These are phyloP conservation scores for Phylloscopus collybita DNA, from an alignment of 2,797 vertebrate genomes.

Conservation along the genomic window DNA sequence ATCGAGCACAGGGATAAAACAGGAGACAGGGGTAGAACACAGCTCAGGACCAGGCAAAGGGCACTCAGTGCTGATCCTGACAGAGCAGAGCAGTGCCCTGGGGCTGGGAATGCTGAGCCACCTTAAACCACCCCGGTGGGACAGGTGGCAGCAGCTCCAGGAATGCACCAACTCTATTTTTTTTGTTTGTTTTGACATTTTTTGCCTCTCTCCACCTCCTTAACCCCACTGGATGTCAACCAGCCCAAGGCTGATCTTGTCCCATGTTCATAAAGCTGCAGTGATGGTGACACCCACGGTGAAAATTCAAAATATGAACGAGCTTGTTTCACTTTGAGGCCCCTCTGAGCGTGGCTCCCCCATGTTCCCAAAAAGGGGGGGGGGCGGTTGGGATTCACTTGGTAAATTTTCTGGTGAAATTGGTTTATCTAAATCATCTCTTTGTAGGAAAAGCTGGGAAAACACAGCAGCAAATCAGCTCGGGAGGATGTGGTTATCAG, in stretches of 20 bases:
- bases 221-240: neutral
- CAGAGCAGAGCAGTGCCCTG: neutral
- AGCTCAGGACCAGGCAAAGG: neutral
- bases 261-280: neutral
- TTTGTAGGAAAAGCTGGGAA: conserved; percentile 70
- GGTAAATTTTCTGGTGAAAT: conserved; percentile 56
- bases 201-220: neutral
- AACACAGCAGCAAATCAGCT: neutral
- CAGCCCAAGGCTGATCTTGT: neutral
- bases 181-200: neutral
- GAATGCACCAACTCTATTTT: neutral
- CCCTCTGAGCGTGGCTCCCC: neutral
- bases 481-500: conserved; percentile 76
- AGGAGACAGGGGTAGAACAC: too few relatives aligned
- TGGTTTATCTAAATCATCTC: conserved; percentile 67
- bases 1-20: neutral
- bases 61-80: neutral
- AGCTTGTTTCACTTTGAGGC: neutral
- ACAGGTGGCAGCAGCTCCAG: neutral
- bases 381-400: neutral
- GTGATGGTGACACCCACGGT: neutral
- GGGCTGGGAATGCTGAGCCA: neutral
- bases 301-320: neutral
- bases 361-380: neutral
- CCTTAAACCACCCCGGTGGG: neutral